Conservation (phyloP, 2,797 vertebrate species). For the Ficedula albicollis region DNA sequence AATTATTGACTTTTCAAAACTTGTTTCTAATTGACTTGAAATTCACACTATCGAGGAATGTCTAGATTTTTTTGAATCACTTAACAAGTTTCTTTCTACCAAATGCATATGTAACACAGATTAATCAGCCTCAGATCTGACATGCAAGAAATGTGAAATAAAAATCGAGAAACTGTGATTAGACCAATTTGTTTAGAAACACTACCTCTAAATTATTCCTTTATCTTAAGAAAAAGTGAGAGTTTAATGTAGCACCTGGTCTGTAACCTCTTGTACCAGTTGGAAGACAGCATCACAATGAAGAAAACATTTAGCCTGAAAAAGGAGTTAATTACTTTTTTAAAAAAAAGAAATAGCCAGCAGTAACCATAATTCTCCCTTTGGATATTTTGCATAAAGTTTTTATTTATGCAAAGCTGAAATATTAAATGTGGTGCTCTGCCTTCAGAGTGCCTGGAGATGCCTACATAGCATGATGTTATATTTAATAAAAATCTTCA, state of each 20-base stretch:
- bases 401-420: background rate
- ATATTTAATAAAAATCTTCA: background rate
- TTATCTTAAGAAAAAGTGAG: background rate
- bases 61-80: background rate
- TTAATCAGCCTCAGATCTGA: background rate
- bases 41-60: background rate
- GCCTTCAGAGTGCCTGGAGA: background rate
- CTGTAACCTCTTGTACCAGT: background rate
- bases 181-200: background rate
- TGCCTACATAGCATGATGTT: rapidly evolving
- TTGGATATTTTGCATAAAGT: background rate
- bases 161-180: background rate
- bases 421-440: background rate
- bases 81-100: background rate
- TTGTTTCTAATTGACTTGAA: constrained; percentile 6
- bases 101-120: background rate
- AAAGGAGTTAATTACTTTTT: background rate
- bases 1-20: background rate
- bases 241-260: background rate
- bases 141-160: background rate
- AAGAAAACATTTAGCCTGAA: background rate
- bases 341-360: background rate
- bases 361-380: background rate
- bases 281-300: background rate
- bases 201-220: background rate